A percentile compares a stretch with the other conserved stretches of the same genome.
These are phyloP conservation scores for Muntiacus reevesi DNA, from an alignment of 2,113 vertebrate species.

Conservation along the genomic window DNA sequence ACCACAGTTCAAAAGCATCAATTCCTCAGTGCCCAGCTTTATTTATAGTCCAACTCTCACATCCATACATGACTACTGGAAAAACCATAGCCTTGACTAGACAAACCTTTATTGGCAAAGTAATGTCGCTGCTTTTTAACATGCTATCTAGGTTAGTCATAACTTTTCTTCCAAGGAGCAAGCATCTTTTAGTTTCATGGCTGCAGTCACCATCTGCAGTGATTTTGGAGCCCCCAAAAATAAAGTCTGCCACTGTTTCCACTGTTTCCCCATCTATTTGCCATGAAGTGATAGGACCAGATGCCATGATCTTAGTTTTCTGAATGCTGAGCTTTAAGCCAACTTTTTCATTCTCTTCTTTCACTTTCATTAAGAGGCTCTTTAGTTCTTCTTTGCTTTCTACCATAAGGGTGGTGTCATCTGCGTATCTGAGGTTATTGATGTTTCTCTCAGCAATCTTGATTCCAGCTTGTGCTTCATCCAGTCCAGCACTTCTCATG, in stretches of 20 bases:
- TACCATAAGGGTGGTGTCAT: background rate
- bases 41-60: background rate
- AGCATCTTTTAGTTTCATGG: background rate
- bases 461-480: background rate
- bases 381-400: background rate
- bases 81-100: background rate
- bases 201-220: background rate
- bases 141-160: background rate
- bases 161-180: background rate
- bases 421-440: background rate
- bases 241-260: background rate
- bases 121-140: background rate
- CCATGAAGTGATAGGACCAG: background rate
- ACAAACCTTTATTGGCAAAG: background rate
- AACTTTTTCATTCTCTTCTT: background rate
- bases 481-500: background rate
- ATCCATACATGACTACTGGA: background rate
- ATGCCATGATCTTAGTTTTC: background rate
- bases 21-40: background rate
- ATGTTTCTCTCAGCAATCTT: background rate
- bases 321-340: background rate
- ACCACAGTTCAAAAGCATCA: background rate
- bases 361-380: background rate
- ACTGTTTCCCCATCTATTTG: background rate
- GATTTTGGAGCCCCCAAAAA: background rate